Conservation (phyloP, 2,888 invertebrate genomes). For the Orchestes rusci region DNA sequence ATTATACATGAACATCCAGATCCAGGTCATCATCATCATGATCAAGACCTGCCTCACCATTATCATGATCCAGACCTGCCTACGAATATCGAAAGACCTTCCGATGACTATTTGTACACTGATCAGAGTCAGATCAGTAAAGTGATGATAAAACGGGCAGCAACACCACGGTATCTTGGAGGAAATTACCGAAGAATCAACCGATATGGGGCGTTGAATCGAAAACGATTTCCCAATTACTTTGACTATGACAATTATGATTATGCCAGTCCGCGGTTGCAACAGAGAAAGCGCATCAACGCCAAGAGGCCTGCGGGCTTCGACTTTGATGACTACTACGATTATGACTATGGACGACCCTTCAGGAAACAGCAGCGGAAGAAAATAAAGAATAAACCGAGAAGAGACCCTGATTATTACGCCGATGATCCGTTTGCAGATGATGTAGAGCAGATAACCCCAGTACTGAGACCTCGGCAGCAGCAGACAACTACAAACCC, state of each 20-base stretch:
- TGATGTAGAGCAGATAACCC: conserved; percentile 18
- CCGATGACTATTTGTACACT: conserved; percentile 9
- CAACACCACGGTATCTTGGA: conserved; percentile 5
- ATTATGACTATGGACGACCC: conserved; percentile 10
- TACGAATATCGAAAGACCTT: conserved; percentile 8
- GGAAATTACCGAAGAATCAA: conserved; percentile 8
- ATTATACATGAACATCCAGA: neutral
- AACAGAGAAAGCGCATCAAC: conserved; percentile 11
- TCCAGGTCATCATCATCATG: conserved; percentile 4
- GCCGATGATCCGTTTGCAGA: conserved; percentile 12
- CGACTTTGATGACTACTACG: conserved; percentile 16
- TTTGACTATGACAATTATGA: conserved; percentile 17
- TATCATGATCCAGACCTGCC: conserved; percentile 2
- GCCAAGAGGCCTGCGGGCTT: conserved; percentile 13
- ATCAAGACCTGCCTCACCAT: neutral
- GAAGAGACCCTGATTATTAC: conserved; percentile 16
- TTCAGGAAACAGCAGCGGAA: conserved; percentile 12
- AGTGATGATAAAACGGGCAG: conserved; percentile 13
- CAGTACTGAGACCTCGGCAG: conserved; percentile 15
- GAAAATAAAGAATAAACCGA: conserved; percentile 17
- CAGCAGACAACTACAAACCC: conserved; percentile 12
- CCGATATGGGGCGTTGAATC: conserved; percentile 2
- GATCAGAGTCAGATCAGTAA: conserved; percentile 3
- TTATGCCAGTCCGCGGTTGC: conserved; percentile 9
- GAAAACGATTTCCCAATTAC: conserved; percentile 13